These are phyloP conservation scores for Gymnorhina tibicen DNA, from an alignment of 2,113 vertebrate species.

Conservation along the genomic window DNA sequence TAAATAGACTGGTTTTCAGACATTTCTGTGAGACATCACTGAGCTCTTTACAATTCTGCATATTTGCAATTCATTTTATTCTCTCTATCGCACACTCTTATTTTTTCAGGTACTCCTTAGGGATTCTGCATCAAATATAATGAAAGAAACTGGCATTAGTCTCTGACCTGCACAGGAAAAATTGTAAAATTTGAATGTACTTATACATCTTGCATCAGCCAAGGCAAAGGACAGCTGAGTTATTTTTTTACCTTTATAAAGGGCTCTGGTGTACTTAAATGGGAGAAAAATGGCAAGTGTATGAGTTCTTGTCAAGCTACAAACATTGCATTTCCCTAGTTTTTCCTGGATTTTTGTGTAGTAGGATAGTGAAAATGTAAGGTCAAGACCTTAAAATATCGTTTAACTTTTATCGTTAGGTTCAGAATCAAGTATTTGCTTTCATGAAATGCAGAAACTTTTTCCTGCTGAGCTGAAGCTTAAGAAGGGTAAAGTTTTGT, in stretches of 20 bases:
- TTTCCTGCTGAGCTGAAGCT: background rate
- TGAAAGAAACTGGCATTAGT: constrained; percentile 16
- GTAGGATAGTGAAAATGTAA: background rate
- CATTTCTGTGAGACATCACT: background rate
- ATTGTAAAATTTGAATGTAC: constrained; percentile 13
- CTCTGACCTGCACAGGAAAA: constrained; percentile 25
- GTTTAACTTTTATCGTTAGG: background rate
- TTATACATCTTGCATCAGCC: constrained; percentile 32
- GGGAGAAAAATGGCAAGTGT: background rate
- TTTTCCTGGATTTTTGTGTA: background rate
- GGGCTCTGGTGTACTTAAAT: background rate
- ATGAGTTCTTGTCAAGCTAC: background rate
- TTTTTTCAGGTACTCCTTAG: constrained; percentile 28
- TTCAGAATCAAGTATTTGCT: constrained; percentile 40
- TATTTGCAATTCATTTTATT: constrained; percentile 53
- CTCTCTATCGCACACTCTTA: background rate
- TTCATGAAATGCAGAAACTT: background rate
- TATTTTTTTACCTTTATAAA: constrained; percentile 22
- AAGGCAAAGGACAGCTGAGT: background rate
- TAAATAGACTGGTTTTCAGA: constrained; percentile 12
- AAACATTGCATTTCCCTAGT: background rate
- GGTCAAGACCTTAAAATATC: constrained; percentile 8
- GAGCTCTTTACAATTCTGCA: background rate
- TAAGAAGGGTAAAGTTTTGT: background rate
- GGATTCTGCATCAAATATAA: constrained; percentile 26